These are phyloP conservation scores for Clavelina lepadiformis DNA, from an alignment of 23 tunicate species.

Conservation along the genomic window DNA sequence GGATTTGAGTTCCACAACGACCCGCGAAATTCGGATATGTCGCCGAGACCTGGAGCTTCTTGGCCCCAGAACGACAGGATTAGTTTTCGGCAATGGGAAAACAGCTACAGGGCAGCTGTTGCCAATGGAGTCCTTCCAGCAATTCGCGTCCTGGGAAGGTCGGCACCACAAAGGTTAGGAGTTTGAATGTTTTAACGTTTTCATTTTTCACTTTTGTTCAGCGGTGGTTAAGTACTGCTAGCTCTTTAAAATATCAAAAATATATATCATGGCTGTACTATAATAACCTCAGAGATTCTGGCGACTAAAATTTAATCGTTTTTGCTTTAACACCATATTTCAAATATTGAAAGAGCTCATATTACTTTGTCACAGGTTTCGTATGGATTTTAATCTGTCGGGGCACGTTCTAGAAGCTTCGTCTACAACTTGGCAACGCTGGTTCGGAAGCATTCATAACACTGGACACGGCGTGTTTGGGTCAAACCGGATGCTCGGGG, in stretches of 20 bases:
- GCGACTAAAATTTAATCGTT: too few species aligned
- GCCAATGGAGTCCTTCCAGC: conserved; percentile 24
- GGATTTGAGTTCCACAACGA: conserved; percentile 81
- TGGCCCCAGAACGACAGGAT: conserved; percentile 11
- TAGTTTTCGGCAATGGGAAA: conserved; percentile 30
- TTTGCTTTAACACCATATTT: too few species aligned
- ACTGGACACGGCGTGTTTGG: conserved; percentile 66
- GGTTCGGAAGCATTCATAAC: conserved; percentile 58
- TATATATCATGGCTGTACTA: too few species aligned
- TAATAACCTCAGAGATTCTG: too few species aligned
- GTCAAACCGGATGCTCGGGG: conserved; percentile 1
- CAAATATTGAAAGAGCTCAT: too few species aligned
- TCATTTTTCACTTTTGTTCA: too few species aligned
- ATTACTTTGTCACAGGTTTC: too few species aligned
- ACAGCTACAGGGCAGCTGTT: conserved; percentile 6
- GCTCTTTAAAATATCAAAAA: too few species aligned
- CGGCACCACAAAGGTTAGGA: neutral
- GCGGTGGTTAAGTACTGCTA: too few species aligned
- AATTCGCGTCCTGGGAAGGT: conserved; percentile 3
- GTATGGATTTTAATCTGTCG: conserved; percentile 50
- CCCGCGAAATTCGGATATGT: conserved; percentile 4
- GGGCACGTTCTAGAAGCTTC: conserved; percentile 82
- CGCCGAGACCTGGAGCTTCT: conserved; percentile 31
- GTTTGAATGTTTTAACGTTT: too few species aligned
- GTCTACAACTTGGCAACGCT: conserved; percentile 17